Percentiles rank a stretch among this genome's conserved stretches.
Evolutionary conservation across 2,113 vertebrate genomes (phyloP).

Genomic region (Penelope pileata): DNA sequence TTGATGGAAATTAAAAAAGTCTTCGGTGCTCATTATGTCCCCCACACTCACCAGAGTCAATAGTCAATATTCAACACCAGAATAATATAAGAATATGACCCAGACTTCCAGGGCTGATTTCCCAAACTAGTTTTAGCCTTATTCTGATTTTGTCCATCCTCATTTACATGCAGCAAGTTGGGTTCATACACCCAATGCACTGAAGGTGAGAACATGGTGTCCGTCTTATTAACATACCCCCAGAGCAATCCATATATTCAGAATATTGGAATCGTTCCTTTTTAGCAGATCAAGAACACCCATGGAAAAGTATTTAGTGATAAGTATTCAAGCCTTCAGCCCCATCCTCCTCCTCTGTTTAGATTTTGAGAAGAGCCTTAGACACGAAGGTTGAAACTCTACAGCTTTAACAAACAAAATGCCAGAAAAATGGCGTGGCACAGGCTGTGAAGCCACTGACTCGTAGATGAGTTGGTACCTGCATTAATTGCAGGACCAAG

Average conservation of each 20-base stretch:
- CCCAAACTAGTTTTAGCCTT: not conserved
- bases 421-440: not conserved
- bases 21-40: not conserved
- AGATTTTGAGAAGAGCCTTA: not conserved
- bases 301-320: not conserved
- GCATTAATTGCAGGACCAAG: not conserved
- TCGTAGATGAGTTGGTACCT: not conserved
- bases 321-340: not conserved
- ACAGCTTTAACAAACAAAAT: not conserved
- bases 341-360: not conserved
- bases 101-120: not conserved
- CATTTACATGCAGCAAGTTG: not conserved
- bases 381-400: not conserved
- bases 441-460: not conserved
- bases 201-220: accelerated
- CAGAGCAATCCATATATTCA: not conserved
- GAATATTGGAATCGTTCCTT: not conserved
- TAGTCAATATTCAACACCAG: accelerated
- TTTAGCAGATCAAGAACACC: not conserved
- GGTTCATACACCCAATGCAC: not conserved
- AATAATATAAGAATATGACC: not conserved
- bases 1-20: not conserved
- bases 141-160: not conserved
- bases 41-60: not conserved
- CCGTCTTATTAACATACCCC: accelerated